phyloP scores from a whole-genome alignment of 1,140 invertebrate species.

The Lepidotrigona ventralis region DNA sequence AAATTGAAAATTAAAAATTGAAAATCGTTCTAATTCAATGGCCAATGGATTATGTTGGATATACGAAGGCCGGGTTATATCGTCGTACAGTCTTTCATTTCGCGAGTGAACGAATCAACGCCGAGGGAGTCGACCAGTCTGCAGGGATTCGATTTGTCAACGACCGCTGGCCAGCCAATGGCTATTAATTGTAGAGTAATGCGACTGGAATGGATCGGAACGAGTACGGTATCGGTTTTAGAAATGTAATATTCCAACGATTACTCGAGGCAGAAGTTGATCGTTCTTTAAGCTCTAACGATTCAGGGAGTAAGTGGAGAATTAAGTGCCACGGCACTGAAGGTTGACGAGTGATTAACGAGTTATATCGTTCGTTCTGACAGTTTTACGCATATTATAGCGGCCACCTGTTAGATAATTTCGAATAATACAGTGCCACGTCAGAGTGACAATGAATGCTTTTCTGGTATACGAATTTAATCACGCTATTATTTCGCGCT shows the following conservation, averaged over 20 bases:
- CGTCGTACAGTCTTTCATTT: neutral
- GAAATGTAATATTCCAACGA: neutral
- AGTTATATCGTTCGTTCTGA: neutral
- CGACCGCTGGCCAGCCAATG: neutral
- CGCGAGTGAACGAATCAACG: neutral
- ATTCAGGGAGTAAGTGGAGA: neutral
- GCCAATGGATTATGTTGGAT: no score
- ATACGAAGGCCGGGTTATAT: no score
- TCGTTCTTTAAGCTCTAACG: neutral
- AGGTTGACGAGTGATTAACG: neutral
- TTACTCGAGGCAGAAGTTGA: neutral
- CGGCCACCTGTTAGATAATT: neutral
- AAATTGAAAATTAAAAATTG: no score
- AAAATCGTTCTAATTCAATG: no score
- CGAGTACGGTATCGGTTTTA: neutral
- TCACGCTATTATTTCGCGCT: no score
- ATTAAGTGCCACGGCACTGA: neutral
- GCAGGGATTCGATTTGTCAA: slow-evolving; percentile 27
- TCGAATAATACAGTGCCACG: neutral
- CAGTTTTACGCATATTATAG: neutral
- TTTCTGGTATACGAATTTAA: no score
- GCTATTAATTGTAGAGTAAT: slow-evolving; percentile 25
- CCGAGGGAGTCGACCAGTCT: no score
- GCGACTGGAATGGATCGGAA: neutral
- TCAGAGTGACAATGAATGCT: no score